Evolutionary conservation across 2,113 vertebrate genomes (phyloP).

Genomic region (Tachycineta bicolor): DNA sequence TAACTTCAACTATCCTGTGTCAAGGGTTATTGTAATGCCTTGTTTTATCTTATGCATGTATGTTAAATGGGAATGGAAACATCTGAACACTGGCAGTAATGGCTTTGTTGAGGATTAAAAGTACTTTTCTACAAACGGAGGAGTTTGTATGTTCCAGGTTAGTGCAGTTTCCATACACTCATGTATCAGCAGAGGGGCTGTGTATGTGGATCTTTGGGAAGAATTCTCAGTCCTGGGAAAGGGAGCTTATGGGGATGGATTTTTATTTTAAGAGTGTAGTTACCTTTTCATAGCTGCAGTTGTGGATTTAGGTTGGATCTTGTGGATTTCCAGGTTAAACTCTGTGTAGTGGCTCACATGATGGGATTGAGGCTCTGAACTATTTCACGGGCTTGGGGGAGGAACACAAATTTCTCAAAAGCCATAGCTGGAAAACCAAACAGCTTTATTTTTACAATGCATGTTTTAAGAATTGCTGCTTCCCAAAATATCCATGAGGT

Average conservation of each 20-base stretch:
- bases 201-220: background rate
- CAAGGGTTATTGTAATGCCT: conserved; percentile 49
- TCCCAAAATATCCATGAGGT: background rate
- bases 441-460: conserved; percentile 46
- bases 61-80: conserved; percentile 58
- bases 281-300: background rate
- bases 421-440: background rate
- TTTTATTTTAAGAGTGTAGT: background rate
- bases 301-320: background rate
- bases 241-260: accelerated
- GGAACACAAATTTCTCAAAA: conserved; percentile 24
- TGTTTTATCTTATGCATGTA: conserved; percentile 51
- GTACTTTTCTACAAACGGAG: conserved; percentile 43
- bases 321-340: background rate
- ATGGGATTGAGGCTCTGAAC: background rate
- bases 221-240: background rate
- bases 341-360: background rate
- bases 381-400: background rate
- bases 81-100: conserved; percentile 26
- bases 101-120: conserved; percentile 62
- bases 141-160: conserved; percentile 25
- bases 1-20: conserved; percentile 10
- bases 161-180: background rate
- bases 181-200: background rate
- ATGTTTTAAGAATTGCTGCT: background rate